Conservation (phyloP, 2,113 vertebrate genomes). For the Balaeniceps rex region DNA sequence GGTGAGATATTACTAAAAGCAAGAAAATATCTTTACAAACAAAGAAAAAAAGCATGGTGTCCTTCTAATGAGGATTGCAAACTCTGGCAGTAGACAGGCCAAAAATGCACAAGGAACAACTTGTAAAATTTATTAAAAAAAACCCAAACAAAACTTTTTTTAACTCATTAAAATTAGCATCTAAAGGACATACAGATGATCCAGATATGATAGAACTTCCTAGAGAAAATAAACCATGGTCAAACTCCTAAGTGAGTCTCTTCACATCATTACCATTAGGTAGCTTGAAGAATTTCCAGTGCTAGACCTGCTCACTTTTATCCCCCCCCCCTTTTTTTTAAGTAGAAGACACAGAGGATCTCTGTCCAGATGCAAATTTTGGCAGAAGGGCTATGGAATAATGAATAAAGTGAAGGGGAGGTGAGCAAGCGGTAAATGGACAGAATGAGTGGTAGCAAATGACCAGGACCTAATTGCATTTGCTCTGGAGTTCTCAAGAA, state of each 20-base stretch:
- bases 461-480: not conserved
- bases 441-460: rapidly evolving
- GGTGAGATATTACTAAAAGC: not conserved
- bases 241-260: not conserved
- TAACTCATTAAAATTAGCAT: not conserved
- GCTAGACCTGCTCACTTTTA: not conserved
- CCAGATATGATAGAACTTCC: not conserved
- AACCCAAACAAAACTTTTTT: not conserved
- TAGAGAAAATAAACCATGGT: not conserved
- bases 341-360: not conserved
- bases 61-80: not conserved
- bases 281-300: not conserved
- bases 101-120: not conserved
- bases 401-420: not conserved
- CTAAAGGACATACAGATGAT: not conserved
- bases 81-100: not conserved
- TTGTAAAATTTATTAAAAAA: not conserved
- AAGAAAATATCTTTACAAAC: not conserved
- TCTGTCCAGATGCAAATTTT: not conserved
- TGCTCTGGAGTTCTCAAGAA: not conserved
- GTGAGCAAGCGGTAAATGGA: not conserved
- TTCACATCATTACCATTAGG: not conserved
- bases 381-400: not conserved
- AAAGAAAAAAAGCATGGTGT: not conserved
- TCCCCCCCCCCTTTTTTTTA: not conserved